Conservation (phyloP, 1,140 invertebrate species). For the Coptotermes formosanus region DNA sequence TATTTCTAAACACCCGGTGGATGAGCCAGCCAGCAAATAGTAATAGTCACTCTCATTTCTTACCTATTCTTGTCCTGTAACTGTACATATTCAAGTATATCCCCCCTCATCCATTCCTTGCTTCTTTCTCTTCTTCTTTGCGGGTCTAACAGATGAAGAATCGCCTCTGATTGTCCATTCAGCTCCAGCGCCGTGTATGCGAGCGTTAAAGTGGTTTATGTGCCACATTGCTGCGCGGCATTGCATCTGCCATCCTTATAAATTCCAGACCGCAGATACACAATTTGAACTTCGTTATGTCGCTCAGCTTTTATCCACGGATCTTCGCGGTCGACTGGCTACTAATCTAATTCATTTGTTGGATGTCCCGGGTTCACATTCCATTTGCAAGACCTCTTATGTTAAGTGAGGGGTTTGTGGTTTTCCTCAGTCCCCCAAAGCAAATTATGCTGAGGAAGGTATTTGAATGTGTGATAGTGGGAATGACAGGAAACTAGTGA, state of each 20-base stretch:
- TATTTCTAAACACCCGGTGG: not conserved
- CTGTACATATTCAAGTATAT: not conserved
- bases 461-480: too few species aligned
- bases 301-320: too few species aligned
- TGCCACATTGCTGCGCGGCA: not conserved
- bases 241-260: not conserved
- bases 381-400: too few species aligned
- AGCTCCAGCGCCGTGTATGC: not conserved
- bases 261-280: not conserved
- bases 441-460: too few species aligned
- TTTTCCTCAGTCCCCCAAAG: too few species aligned
- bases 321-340: too few species aligned
- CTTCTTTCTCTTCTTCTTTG: not conserved
- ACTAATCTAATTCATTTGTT: too few species aligned
- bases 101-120: not conserved
- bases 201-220: not conserved
- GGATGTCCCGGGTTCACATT: too few species aligned
- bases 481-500: too few species aligned
- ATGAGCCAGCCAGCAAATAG: not conserved
- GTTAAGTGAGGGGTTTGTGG: too few species aligned
- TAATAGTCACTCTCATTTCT: conserved; percentile 8
- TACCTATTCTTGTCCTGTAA: conserved; percentile 1
- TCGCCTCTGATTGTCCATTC: not conserved
- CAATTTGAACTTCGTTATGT: too few species aligned
- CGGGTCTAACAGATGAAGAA: not conserved